Conservation (phyloP, 2,113 vertebrate species). For the Suricata suricatta region DNA sequence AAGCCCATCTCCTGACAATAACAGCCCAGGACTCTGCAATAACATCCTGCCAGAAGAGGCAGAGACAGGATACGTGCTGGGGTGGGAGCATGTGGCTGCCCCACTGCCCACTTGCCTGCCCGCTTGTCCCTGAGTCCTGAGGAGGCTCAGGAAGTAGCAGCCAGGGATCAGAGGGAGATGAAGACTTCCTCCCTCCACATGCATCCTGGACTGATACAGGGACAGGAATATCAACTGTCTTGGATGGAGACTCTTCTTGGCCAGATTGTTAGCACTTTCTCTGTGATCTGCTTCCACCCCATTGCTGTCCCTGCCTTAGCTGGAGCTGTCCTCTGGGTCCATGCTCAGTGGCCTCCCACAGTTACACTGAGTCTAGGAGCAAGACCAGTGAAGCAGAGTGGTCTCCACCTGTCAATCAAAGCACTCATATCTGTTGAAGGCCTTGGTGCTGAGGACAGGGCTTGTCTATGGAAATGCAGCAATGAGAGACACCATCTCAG, state of each 20-base stretch:
- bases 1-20: slow-evolving; percentile 74
- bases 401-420: not conserved
- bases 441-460: too few species aligned
- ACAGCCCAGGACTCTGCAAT: slow-evolving; percentile 46
- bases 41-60: slow-evolving; percentile 69
- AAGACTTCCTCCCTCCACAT: slow-evolving; percentile 17
- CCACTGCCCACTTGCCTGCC: not conserved
- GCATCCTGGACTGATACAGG: not conserved
- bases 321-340: not conserved
- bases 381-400: not conserved
- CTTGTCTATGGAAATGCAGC: not conserved
- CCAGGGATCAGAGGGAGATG: slow-evolving; percentile 25
- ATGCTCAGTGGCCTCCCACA: not conserved
- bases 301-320: not conserved
- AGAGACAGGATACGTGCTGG: slow-evolving; percentile 59
- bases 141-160: slow-evolving; percentile 47
- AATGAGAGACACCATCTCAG: not conserved
- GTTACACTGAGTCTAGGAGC: not conserved
- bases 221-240: not conserved
- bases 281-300: not conserved
- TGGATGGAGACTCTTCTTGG: not conserved
- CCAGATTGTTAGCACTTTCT: not conserved
- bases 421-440: not conserved
- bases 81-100: slow-evolving; percentile 23
- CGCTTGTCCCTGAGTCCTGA: not conserved